phyloP scores from a whole-genome alignment of 1,140 invertebrate genomes.

The Holcopasites calliopsidis region DNA sequence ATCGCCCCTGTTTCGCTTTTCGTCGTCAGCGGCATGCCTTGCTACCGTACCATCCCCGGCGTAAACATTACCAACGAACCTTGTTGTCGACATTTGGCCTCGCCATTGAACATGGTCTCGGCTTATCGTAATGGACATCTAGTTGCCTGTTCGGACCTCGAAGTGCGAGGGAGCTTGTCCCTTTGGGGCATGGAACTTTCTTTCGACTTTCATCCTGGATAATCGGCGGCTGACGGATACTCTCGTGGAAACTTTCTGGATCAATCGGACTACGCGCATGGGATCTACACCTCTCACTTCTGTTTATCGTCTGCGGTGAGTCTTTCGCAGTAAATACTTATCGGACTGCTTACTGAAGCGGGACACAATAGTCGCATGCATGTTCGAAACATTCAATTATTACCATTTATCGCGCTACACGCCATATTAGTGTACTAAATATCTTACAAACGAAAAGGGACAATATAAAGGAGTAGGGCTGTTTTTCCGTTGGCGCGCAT shows the following conservation, averaged over 20 bases:
- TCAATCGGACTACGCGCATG: neutral
- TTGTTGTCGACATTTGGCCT: slow-evolving; percentile 63
- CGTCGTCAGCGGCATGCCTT: slow-evolving; percentile 38
- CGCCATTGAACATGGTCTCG: slow-evolving; percentile 61
- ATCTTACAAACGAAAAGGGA: no score
- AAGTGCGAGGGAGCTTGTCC: neutral
- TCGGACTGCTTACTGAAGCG: neutral
- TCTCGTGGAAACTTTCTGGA: neutral
- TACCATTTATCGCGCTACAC: no score
- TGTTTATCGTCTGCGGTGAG: neutral
- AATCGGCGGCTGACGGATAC: neutral
- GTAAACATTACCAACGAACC: slow-evolving; percentile 10
- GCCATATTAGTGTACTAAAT: no score
- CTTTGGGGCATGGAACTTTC: neutral
- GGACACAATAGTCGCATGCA: no score
- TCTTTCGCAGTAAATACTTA: neutral
- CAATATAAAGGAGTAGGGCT: neutral
- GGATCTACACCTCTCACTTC: neutral
- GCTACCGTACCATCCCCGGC: neutral
- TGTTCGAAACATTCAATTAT: no score
- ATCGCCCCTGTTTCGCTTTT: slow-evolving; percentile 57
- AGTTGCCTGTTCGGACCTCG: slow-evolving; percentile 22
- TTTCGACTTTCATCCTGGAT: slow-evolving; percentile 1
- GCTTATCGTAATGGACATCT: slow-evolving; percentile 69
- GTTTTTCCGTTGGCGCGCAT: neutral